Conservation (phyloP, 1,140 invertebrate genomes). For the Euschistus heros region DNA sequence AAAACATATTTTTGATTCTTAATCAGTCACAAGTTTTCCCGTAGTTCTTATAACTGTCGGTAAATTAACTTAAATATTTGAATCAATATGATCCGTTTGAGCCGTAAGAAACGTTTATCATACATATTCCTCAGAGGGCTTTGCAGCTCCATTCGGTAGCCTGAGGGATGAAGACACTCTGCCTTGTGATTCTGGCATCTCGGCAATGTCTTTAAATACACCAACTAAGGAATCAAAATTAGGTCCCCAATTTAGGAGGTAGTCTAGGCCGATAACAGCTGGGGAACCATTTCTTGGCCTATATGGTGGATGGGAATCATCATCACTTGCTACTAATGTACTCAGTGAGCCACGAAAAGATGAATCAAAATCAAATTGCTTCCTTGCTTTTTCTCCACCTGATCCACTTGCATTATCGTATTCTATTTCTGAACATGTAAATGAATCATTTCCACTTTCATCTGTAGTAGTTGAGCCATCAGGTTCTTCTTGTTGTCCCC, state of each 20-base stretch:
- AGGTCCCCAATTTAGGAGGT: constrained; percentile 88
- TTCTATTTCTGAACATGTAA: constrained; percentile 96
- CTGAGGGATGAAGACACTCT: constrained; percentile 28
- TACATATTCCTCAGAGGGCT: constrained; percentile 32
- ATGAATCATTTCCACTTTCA: constrained; percentile 92
- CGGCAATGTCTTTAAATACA: constrained; percentile 92
- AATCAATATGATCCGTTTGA: constrained; percentile 15
- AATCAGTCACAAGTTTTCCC: constrained; percentile 5
- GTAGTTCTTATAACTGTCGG: background rate
- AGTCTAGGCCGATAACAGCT: constrained; percentile 76
- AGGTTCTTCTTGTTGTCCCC: constrained; percentile 46
- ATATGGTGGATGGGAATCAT: constrained; percentile 61
- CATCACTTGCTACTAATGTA: constrained; percentile 83
- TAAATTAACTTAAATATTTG: constrained; percentile 12
- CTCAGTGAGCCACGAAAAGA: constrained; percentile 87
- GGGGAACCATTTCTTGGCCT: constrained; percentile 64
- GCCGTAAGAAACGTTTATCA: constrained; percentile 18
- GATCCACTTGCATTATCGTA: constrained; percentile 81
- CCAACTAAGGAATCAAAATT: constrained; percentile 84
- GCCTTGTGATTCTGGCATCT: constrained; percentile 58
- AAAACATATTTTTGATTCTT: constrained; percentile 1
- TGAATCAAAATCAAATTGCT: constrained; percentile 82
- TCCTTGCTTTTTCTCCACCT: constrained; percentile 35
- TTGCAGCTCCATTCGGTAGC: constrained; percentile 29
- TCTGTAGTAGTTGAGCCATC: constrained; percentile 77